These are phyloP conservation scores for Chascanopsetta lugubris DNA, from an alignment of 2,113 vertebrate species.

Conservation along the genomic window DNA sequence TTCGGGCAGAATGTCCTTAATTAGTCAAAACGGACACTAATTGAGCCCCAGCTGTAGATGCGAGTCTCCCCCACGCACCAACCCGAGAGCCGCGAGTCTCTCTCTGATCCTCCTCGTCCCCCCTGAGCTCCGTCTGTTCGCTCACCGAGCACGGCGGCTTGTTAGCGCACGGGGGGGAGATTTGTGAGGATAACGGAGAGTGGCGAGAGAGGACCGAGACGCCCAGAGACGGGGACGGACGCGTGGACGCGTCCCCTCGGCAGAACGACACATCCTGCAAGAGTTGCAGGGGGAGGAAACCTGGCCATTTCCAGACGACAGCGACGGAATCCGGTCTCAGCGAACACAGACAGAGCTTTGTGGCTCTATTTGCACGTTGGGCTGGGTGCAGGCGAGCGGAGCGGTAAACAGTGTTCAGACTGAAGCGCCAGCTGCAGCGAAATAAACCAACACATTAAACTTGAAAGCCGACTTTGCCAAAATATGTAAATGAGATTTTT, in stretches of 20 bases:
- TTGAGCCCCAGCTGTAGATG: conserved; percentile 79
- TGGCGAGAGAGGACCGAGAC: conserved; percentile 48
- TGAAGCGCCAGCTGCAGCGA: conserved; percentile 33
- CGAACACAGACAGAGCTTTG: background rate
- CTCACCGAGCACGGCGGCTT: conserved; percentile 70
- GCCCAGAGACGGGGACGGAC: conserved; percentile 34
- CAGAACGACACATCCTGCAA: conserved; percentile 31
- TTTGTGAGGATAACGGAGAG: conserved; percentile 77
- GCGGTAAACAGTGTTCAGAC: conserved; percentile 45
- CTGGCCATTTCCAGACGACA: background rate
- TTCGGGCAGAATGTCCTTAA: conserved; percentile 73
- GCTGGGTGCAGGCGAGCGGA: background rate
- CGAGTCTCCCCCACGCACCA: conserved; percentile 68
- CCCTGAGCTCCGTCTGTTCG: conserved; percentile 73
- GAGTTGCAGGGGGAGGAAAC: background rate
- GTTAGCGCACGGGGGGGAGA: conserved; percentile 72
- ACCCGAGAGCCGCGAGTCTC: conserved; percentile 72
- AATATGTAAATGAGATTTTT: conserved; percentile 50
- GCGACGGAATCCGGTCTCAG: background rate
- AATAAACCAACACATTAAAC: conserved; percentile 50
- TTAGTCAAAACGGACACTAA: conserved; percentile 79
- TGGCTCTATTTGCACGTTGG: conserved; percentile 16
- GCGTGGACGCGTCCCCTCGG: conserved; percentile 36
- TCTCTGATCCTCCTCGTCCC: conserved; percentile 72
- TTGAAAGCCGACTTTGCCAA: conserved; percentile 55